Conservation (phyloP, 2,797 vertebrate species). For the Limosa lapponica region DNA sequence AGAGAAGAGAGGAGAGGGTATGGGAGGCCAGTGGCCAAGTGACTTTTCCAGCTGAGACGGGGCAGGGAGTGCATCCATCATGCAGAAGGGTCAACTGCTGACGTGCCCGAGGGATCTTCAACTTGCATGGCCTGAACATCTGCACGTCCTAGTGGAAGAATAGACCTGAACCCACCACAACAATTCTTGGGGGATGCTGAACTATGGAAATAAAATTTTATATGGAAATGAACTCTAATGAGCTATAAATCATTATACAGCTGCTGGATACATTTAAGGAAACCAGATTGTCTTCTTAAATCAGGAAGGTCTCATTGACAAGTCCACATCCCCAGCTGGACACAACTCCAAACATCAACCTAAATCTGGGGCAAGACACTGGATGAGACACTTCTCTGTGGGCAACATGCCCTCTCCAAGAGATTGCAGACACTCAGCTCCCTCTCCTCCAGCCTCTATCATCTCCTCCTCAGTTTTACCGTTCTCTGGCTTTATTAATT, state of each 20-base stretch:
- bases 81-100: accelerated
- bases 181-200: not conserved
- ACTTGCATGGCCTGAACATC: not conserved
- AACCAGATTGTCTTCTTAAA: not conserved
- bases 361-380: not conserved
- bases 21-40: not conserved
- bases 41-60: not conserved
- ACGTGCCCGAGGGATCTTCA: not conserved
- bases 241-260: not conserved
- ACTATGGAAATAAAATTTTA: not conserved
- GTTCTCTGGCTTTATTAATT: not conserved
- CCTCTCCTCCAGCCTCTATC: not conserved
- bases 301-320: not conserved
- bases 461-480: not conserved
- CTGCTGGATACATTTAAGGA: not conserved
- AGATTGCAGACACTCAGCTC: not conserved
- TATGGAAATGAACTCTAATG: not conserved
- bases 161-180: not conserved
- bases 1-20: not conserved
- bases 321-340: not conserved
- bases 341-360: not conserved
- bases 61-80: not conserved
- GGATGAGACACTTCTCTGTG: not conserved
- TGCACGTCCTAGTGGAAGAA: not conserved
- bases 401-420: not conserved